A percentile compares a stretch with the other conserved stretches of the same genome.
phyloP scores from a whole-genome alignment of 2,113 vertebrate species.

The Deroptyus accipitrinus region DNA sequence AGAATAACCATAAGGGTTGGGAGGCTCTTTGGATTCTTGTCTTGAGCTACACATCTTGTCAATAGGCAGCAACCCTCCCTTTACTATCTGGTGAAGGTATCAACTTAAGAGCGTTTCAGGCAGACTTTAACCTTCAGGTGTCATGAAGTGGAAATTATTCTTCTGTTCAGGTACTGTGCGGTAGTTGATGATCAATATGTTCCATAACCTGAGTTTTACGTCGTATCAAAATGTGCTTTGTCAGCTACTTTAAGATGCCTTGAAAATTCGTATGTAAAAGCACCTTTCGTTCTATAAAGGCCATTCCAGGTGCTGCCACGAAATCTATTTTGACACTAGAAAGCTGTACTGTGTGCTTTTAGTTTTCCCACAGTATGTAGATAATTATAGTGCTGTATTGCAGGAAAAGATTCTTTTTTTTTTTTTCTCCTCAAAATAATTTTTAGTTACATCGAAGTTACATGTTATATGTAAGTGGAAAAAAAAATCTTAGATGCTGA shows the following conservation, averaged over 20 bases:
- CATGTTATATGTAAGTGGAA: background rate
- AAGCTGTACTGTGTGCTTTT: conserved; percentile 16
- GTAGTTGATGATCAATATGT: background rate
- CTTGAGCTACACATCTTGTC: accelerated
- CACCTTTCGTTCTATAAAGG: background rate
- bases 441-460: conserved; percentile 32
- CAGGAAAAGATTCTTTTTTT: background rate
- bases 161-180: background rate
- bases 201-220: background rate
- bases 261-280: background rate
- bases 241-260: background rate
- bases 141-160: background rate
- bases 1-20: background rate
- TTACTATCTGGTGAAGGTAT: background rate
- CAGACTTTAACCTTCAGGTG: background rate
- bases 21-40: background rate
- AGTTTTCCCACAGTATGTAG: background rate
- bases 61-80: background rate
- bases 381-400: conserved; percentile 42
- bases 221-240: background rate
- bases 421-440: background rate
- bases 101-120: background rate
- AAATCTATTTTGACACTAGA: conserved; percentile 27
- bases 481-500: conserved; percentile 23
- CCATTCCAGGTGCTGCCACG: background rate